Evolutionary conservation across 2,888 invertebrate genomes (phyloP).

Genomic region (Tortrix viridana): DNA sequence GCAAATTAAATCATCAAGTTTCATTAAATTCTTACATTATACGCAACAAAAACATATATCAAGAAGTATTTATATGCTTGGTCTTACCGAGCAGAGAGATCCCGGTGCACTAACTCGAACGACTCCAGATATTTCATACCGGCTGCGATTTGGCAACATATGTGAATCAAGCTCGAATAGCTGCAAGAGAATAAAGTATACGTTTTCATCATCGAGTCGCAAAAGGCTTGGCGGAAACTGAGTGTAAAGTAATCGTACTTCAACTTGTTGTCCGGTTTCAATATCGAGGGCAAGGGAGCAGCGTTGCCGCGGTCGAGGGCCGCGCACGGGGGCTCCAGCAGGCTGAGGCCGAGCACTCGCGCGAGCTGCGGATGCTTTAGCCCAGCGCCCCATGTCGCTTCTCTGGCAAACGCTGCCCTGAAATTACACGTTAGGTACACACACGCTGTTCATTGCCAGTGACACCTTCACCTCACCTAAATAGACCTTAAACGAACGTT

Average conservation of each 20-base stretch:
- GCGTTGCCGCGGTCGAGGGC: constrained; percentile 95
- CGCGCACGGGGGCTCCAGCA: constrained; percentile 93
- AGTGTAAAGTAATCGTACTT: constrained; percentile 50
- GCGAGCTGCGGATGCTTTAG: constrained; percentile 93
- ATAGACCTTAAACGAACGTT: too few species aligned
- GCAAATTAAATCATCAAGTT: constrained; percentile 47
- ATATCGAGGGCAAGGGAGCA: constrained; percentile 91
- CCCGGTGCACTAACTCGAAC: constrained; percentile 94
- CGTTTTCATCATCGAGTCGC: background rate
- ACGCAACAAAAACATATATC: background rate
- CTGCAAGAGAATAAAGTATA: constrained; percentile 77
- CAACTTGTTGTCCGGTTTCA: constrained; percentile 78
- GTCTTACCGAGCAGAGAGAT: constrained; percentile 91
- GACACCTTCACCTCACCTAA: too few species aligned
- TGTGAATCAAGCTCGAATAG: constrained; percentile 92
- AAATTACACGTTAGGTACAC: too few species aligned
- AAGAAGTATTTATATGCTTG: background rate
- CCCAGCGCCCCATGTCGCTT: constrained; percentile 93
- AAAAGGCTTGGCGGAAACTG: background rate
- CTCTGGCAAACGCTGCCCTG: constrained; percentile 94
- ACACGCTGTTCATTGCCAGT: too few species aligned
- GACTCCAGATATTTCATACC: constrained; percentile 97
- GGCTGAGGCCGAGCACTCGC: constrained; percentile 91
- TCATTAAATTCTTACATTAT: background rate
- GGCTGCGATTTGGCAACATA: constrained; percentile 94